Percentiles rank a stretch among this genome's conserved stretches.
Conservation (phyloP, 2,113 vertebrate species). For the Sakesphorus luctuosus region DNA sequence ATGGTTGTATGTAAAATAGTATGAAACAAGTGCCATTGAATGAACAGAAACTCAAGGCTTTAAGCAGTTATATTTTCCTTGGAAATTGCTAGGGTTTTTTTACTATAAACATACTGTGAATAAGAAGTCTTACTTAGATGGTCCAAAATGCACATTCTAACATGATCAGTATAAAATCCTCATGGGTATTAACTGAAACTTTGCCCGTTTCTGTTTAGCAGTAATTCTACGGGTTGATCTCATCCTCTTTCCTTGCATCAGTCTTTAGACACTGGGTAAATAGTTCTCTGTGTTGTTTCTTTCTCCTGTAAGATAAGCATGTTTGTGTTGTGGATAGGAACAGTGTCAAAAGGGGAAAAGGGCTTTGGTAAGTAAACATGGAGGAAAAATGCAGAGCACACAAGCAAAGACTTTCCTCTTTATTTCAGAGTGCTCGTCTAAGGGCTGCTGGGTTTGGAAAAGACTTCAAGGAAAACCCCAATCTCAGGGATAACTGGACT, state of each 20-base stretch:
- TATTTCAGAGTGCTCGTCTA: constrained; percentile 91
- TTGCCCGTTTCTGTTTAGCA: neutral
- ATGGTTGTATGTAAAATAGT: neutral
- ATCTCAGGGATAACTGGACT: constrained; percentile 99
- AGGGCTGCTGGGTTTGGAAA: constrained; percentile 95
- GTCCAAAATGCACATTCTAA: neutral
- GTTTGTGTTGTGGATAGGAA: neutral
- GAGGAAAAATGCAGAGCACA: neutral
- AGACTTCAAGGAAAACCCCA: constrained; percentile 99
- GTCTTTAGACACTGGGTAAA: neutral
- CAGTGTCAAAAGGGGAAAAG: neutral
- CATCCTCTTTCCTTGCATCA: neutral
- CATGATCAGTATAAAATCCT: neutral
- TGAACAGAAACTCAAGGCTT: neutral
- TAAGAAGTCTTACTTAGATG: neutral
- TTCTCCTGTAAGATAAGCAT: neutral
- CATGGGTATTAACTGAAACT: neutral
- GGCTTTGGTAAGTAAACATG: neutral
- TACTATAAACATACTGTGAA: neutral
- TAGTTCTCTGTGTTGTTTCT: neutral
- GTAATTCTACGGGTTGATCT: neutral
- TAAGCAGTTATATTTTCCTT: neutral
- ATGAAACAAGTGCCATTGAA: neutral
- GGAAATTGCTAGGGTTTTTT: neutral
- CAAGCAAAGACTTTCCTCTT: neutral